Percentiles rank a stretch among this genome's conserved stretches.
Conservation (phyloP, 2,888 invertebrate genomes). For the Polydrusus tereticollis region DNA sequence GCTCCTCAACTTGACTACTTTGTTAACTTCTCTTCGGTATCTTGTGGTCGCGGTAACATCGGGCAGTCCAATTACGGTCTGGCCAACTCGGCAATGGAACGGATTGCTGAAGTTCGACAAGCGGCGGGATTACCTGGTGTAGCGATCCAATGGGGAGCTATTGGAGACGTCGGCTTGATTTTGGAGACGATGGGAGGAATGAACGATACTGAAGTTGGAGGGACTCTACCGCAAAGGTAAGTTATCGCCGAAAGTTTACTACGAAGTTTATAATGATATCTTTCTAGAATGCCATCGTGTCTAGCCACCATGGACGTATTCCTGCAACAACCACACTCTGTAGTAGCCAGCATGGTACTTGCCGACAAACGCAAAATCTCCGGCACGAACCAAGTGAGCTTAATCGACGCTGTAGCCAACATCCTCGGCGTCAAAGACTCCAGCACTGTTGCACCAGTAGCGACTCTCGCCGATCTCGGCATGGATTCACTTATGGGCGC, state of each 20-base stretch:
- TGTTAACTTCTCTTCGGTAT: slow-evolving; percentile 96
- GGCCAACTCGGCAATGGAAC: slow-evolving; percentile 98
- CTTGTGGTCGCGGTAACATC: slow-evolving; percentile 96
- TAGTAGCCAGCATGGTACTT: slow-evolving; percentile 86
- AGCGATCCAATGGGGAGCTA: slow-evolving; percentile 99
- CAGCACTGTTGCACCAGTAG: slow-evolving; percentile 79
- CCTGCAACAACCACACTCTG: slow-evolving; percentile 89
- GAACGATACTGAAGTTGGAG: slow-evolving; percentile 93
- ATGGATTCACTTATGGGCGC: slow-evolving; percentile 99
- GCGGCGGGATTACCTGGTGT: slow-evolving; percentile 85
- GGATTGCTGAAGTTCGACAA: slow-evolving; percentile 89
- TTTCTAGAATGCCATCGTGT: slow-evolving; percentile 86
- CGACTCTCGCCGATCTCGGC: slow-evolving; percentile 92
- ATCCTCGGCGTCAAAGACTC: slow-evolving; percentile 92
- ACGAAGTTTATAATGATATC: background rate
- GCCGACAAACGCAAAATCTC: slow-evolving; percentile 84
- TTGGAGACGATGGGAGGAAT: slow-evolving; percentile 86
- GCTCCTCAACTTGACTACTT: slow-evolving; percentile 92
- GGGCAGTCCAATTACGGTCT: slow-evolving; percentile 98
- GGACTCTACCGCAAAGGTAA: slow-evolving; percentile 89
- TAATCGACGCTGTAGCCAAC: slow-evolving; percentile 87
- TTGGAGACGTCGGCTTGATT: slow-evolving; percentile 96
- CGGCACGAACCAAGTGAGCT: slow-evolving; percentile 71
- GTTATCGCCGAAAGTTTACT: background rate
- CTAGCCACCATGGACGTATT: slow-evolving; percentile 89